Evolutionary conservation across 1,140 invertebrate species (phyloP).

Genomic region (Galleria mellonella): DNA sequence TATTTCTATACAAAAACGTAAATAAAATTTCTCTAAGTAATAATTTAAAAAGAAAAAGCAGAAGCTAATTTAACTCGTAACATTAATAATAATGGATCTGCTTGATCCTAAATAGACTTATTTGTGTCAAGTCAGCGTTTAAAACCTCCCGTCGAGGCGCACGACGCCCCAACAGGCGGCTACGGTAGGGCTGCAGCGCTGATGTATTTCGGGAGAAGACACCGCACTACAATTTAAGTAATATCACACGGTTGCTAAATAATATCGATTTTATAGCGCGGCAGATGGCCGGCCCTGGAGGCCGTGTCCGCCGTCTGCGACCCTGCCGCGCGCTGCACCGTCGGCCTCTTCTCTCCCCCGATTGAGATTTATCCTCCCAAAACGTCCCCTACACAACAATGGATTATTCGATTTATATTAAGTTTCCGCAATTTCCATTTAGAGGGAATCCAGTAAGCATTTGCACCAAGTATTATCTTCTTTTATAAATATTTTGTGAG

Average conservation of each 20-base stretch:
- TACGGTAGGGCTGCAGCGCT: background rate
- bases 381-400: conserved; percentile 56
- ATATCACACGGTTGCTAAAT: conserved; percentile 49
- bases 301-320: conserved; percentile 46
- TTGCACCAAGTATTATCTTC: conserved; percentile 42
- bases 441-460: conserved; percentile 52
- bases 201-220: conserved; percentile 1
- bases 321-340: conserved; percentile 52
- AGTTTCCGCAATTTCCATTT: conserved; percentile 69
- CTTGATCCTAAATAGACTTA: no score
- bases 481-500: conserved; percentile 64
- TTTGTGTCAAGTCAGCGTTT: no score
- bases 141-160: background rate
- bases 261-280: conserved; percentile 64
- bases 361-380: conserved; percentile 65
- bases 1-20: no score
- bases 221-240: conserved; percentile 13
- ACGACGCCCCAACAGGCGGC: background rate
- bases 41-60: no score
- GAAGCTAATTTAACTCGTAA: no score
- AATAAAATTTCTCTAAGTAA: no score
- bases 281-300: conserved; percentile 56
- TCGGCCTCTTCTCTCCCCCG: conserved; percentile 49
- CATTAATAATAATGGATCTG: no score
- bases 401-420: conserved; percentile 72